Evolutionary conservation across 1,140 invertebrate genomes (phyloP).

Genomic region (Dendroctonus ponderosae): DNA sequence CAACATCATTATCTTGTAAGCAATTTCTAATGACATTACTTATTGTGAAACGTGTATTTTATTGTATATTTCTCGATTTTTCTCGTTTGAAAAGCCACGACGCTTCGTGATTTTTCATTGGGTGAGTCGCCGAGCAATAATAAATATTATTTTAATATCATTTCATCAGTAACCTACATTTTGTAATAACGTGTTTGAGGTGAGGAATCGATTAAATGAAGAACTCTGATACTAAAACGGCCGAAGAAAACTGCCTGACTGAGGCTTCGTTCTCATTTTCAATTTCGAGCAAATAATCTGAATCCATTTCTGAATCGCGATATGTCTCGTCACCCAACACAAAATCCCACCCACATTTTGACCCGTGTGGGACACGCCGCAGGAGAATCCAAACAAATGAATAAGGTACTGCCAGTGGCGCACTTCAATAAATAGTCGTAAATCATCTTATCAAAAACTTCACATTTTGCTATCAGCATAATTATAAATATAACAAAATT

Average conservation of each 20-base stretch:
- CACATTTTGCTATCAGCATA: no score
- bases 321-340: constrained; percentile 7
- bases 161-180: neutral
- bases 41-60: no score
- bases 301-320: constrained; percentile 9
- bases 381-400: constrained; percentile 6
- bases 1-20: no score
- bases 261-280: neutral
- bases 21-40: no score
- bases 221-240: neutral
- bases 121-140: neutral
- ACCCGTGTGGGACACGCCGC: constrained; percentile 4
- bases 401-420: neutral
- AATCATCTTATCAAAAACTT: no score
- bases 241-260: neutral
- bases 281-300: neutral
- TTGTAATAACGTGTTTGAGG: neutral
- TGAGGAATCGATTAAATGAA: neutral
- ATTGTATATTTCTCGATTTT: no score
- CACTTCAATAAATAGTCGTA: no score
- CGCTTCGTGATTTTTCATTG: neutral
- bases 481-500: no score
- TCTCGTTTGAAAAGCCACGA: no score
- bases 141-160: neutral
- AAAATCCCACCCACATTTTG: constrained; percentile 17